Evolutionary conservation across 37 sponge, comb jelly and placozoan genomes (phyloP), one percentile per base, ranked within the genome.

Genomic region (Aplysina aerophoba): DNA sequence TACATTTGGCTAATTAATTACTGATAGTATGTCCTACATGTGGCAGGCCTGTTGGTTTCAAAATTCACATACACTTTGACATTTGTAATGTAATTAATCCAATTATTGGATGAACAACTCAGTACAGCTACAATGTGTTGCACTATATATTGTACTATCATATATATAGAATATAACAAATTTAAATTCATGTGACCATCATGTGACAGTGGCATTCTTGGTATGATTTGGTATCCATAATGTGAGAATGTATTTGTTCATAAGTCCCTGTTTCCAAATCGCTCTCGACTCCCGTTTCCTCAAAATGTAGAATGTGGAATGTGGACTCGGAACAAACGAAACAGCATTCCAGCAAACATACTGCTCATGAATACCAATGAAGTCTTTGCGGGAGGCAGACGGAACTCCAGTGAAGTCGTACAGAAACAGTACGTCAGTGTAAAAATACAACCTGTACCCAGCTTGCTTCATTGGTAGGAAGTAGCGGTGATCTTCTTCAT

Each of bases 321-420:
- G n/a, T n/a, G n/a, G 78, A 50, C 78, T 75, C 25, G 89, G 81
- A 24, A 92, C 89, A 85, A 95, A 95, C 36, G 39, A 11, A 0
- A 20, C 82, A n/a, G 96, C 96, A 5, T 15, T 28, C 59, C 79
- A 64, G 53, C 92, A 92, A 30, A 95, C 56, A 57, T 79, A 68
- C 77, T 95, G 96, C 41, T 95, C 96, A 58, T 92, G 85, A 0
- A 95, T 79, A 5, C 92, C 96, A 22, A 86, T 80, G n/a, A 87
- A 21, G 65, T 95, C 96, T 34, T 81, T 75, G 21, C 66, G 39
- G n/a, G 85, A 19, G 36, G 33, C 59, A 31, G 56, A 60, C 40
- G 68, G 73, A 8, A 88, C 38, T 17, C 55, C 31, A 15, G 68
- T 11, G 19, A 92, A 87, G 24, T 62, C 33, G 20, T 92, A 53